Conservation (phyloP, 2,888 invertebrate species). For the Drosophila hamatofila region DNA sequence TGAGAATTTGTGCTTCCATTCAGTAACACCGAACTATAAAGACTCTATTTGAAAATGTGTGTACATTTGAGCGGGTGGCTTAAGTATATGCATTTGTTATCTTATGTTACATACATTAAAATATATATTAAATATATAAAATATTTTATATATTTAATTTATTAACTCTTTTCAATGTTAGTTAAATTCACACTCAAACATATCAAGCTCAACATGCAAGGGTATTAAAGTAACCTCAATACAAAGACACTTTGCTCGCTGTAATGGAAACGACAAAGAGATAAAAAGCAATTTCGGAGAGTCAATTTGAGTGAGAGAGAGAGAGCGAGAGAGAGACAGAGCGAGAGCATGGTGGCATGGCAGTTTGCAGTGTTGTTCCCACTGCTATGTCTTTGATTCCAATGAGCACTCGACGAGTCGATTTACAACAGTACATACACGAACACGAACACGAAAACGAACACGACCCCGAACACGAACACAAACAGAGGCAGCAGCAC, state of each 20-base stretch:
- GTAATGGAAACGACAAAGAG: constrained; percentile 20
- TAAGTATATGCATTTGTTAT: not conserved
- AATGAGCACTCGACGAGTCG: constrained; percentile 61
- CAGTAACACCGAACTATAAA: not conserved
- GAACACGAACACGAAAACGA: not conserved
- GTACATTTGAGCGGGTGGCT: accelerated
- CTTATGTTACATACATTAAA: not conserved
- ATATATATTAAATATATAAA: no score
- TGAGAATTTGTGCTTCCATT: not conserved
- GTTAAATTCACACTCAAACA: not conserved
- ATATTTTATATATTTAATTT: not conserved
- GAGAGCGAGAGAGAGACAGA: not conserved
- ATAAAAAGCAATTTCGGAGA: constrained; percentile 15
- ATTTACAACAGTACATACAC: constrained; percentile 41
- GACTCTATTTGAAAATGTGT: not conserved
- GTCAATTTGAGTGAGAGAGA: not conserved
- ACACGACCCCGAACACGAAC: constrained; percentile 3
- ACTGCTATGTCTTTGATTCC: constrained; percentile 55
- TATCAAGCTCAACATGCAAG: not conserved
- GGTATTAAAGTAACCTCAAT: constrained; percentile 10
- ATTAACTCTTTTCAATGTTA: not conserved
- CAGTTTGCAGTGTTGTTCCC: constrained; percentile 44
- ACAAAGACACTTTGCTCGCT: not conserved
- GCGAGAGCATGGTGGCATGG: constrained; percentile 18
- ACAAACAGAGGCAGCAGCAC: constrained; percentile 24